Evolutionary conservation across 2,113 vertebrate species (phyloP).

Genomic region (Labeo rohita): DNA sequence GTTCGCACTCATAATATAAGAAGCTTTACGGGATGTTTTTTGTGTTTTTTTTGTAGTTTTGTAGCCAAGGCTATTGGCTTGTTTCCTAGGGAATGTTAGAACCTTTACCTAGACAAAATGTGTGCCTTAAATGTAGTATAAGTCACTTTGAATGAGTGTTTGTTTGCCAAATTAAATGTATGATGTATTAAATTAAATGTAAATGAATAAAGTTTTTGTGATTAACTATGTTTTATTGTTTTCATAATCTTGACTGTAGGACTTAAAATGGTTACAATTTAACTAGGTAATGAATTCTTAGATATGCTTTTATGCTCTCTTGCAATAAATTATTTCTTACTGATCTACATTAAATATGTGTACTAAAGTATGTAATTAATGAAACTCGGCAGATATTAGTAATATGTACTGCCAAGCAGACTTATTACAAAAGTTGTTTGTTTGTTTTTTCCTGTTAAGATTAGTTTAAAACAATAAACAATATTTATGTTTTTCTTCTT

Average conservation of each 20-base stretch:
- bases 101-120: neutral
- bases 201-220: neutral
- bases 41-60: neutral
- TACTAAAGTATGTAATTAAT: neutral
- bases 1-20: neutral
- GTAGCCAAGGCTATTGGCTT: neutral
- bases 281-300: neutral
- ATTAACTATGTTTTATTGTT: neutral
- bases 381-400: neutral
- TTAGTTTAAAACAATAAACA: neutral
- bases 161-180: neutral
- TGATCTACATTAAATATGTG: neutral
- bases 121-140: neutral
- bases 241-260: neutral
- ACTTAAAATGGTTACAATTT: neutral
- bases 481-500: neutral
- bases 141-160: neutral
- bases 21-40: neutral
- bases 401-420: neutral
- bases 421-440: neutral
- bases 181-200: neutral
- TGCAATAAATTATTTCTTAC: neutral
- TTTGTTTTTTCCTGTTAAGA: neutral
- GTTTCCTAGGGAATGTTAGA: neutral
- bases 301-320: neutral